These are phyloP conservation scores for Drosophila athabasca DNA, from an alignment of 1,140 invertebrate genomes.

Conservation along the genomic window DNA sequence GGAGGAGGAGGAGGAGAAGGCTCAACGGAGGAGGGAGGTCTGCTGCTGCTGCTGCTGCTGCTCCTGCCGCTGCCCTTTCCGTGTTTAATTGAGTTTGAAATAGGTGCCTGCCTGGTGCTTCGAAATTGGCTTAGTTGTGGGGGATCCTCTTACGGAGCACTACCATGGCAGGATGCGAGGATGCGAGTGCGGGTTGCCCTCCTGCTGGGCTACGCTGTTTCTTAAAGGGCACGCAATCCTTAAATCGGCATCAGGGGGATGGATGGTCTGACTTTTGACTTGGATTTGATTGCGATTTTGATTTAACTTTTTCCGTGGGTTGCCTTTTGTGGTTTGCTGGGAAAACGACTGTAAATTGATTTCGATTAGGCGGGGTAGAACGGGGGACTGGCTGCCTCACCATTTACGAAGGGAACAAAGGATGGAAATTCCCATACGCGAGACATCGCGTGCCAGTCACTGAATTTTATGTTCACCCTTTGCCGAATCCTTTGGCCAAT, in stretches of 20 bases:
- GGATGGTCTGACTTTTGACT: conserved; percentile 10
- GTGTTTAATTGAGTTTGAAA: conserved; percentile 82
- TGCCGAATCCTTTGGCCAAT: conserved; percentile 71
- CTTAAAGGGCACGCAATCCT: conserved; percentile 2
- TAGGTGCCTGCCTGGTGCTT: conserved; percentile 65
- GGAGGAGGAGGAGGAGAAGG: neutral
- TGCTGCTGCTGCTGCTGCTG: neutral
- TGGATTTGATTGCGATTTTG: conserved; percentile 55
- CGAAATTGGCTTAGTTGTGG: conserved; percentile 75
- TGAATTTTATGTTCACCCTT: conserved; percentile 62
- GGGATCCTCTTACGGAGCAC: conserved; percentile 8
- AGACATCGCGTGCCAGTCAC: conserved; percentile 26
- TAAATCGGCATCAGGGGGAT: conserved; percentile 1
- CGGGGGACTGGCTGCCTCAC: neutral
- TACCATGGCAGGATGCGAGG: conserved; percentile 7
- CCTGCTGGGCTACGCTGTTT: neutral
- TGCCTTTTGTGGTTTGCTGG: conserved; percentile 16
- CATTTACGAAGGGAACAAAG: conserved; percentile 21
- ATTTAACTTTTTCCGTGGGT: conserved; percentile 21
- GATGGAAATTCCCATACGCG: conserved; percentile 6
- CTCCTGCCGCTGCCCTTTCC: conserved; percentile 27
- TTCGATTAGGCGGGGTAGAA: neutral
- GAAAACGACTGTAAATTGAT: conserved; percentile 29
- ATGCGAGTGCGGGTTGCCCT: neutral
- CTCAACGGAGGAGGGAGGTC: neutral